Evolutionary conservation across 2,113 vertebrate species (phyloP), one percentile per base, ranked within the genome.

Genomic region (Nematolebias whitei): DNA sequence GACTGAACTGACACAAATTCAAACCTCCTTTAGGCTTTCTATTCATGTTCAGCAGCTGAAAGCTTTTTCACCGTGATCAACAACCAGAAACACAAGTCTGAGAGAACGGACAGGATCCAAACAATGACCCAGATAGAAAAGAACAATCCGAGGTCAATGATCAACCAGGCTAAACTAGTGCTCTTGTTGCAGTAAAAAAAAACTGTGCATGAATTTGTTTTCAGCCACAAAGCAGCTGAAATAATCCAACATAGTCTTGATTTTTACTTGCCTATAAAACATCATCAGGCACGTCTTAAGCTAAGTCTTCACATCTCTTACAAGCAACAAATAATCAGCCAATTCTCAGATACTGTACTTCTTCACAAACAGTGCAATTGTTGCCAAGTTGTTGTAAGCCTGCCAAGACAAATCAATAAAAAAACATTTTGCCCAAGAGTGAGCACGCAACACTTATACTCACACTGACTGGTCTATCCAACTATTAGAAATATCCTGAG

Each of bases 61-160:
- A 76, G 55, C 56, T 78, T 68, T 70, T 84, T 76, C 65, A 82
- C 8, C 19, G n/a, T 3, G 45, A 35, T 79, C 59, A 68, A 74
- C 63, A 54, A 71, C 39, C 71, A 66, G 52, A 85, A 81, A 74
- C 56, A 82, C 40, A 68, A 64, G 63, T 51, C 65, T 62, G 23
- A 75, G 52, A 72, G 48, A 41, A 8, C 12, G 38, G 29, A 54
- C 40, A 14, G 26, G 23, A 51, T 50, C 24, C 6, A 60, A 54
- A 83, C 82, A 85, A 87, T 77, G 74, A 58, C 49, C 39, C 69
- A 61, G 47, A 74, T 44, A 32, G 56, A 43, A 51, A 49, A 79
- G 71, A 80, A 79, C 24, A 74, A 65, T 55, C 49, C 5, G 32
- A 63, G 69, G 83, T 87, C 70, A 89, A 84, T 85, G 68, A 82